These are phyloP conservation scores for Orthonevra nobilis DNA, from an alignment of 2,888 invertebrate genomes.

Conservation along the genomic window DNA sequence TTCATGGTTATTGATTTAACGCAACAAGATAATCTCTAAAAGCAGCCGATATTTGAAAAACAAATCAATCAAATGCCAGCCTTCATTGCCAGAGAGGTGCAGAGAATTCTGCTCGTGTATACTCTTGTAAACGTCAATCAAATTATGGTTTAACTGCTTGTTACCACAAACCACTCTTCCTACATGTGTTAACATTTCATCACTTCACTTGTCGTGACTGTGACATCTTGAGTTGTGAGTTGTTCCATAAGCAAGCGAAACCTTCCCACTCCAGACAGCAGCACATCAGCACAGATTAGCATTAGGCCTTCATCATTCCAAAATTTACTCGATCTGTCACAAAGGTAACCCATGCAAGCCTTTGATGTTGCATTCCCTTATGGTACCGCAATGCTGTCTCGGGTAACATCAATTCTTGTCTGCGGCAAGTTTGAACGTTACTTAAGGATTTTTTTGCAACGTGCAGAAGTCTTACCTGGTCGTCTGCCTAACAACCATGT, in stretches of 20 bases:
- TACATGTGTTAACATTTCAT: constrained; percentile 20
- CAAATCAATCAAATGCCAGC: no score
- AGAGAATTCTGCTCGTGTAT: no score
- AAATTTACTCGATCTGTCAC: constrained; percentile 13
- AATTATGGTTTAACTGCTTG: no score
- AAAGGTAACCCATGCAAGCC: no score
- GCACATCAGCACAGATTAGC: constrained; percentile 26
- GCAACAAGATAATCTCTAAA: no score
- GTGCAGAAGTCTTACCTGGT: constrained; percentile 17
- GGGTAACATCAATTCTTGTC: neutral
- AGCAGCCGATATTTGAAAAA: no score
- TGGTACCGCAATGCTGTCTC: neutral
- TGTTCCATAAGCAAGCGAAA: constrained; percentile 36
- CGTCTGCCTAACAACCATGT: constrained; percentile 3
- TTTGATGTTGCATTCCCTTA: constrained; percentile 9
- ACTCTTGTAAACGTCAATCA: no score
- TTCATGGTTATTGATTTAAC: no score
- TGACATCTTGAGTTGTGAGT: constrained; percentile 33
- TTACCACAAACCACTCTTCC: neutral
- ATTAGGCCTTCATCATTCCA: constrained; percentile 38
- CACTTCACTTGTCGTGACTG: constrained; percentile 45
- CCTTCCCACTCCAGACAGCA: neutral
- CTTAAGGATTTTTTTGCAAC: constrained; percentile 24
- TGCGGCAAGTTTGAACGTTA: constrained; percentile 3
- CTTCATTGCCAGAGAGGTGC: no score